Evolutionary conservation across 2,113 vertebrate species (phyloP).

Genomic region (Bujurquina vittata): DNA sequence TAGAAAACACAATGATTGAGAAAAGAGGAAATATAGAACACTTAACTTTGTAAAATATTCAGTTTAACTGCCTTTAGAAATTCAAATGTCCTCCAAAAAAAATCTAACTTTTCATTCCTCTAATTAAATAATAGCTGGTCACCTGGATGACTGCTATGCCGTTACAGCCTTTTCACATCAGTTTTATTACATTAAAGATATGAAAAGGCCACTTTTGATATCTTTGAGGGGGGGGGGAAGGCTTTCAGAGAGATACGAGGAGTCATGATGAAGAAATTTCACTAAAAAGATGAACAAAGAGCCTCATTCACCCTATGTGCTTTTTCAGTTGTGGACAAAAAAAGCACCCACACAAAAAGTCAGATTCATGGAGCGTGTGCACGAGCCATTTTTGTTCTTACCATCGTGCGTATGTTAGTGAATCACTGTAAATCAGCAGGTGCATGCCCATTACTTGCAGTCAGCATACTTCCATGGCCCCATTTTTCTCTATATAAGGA

Average conservation of each 20-base stretch:
- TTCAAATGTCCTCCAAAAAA: not conserved
- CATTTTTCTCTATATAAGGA: constrained; percentile 6
- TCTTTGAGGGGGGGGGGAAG: not conserved
- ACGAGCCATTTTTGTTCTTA: not conserved
- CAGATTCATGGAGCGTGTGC: not conserved
- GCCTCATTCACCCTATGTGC: not conserved
- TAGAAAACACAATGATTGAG: no score
- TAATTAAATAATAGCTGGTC: not conserved
- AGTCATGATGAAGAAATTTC: not conserved
- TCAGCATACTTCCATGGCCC: not conserved
- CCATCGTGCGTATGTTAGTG: not conserved
- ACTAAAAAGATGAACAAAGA: not conserved
- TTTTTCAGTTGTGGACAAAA: not conserved
- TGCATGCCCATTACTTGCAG: not conserved
- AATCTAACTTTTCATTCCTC: not conserved
- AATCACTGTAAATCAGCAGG: constrained; percentile 8
- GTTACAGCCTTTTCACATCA: not conserved
- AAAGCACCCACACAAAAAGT: not conserved
- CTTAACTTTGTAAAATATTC: no score
- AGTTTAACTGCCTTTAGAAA: no score
- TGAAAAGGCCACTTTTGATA: not conserved
- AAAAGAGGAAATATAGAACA: not conserved
- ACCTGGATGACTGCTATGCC: not conserved
- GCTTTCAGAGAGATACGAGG: not conserved
- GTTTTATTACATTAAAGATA: not conserved